Evolutionary conservation across 2,797 vertebrate genomes (phyloP), one percentile per base, ranked within the genome.

Genomic region (Pempheris klunzingeri): DNA sequence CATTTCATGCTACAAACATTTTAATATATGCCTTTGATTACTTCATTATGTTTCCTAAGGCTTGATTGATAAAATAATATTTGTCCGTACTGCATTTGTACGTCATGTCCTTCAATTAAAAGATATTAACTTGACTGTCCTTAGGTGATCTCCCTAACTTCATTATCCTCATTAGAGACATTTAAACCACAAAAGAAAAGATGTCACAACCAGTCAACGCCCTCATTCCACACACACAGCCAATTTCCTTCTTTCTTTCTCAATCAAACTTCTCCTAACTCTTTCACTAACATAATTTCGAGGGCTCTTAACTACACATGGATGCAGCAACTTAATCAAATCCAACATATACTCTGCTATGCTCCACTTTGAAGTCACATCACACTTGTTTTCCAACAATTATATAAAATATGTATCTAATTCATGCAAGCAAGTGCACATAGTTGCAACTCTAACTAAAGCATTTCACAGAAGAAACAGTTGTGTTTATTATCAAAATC

Each of bases 151-250:
- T 3, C 30, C 4, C 36, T 83, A 46, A 50, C 50, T 54, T 61
- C n/a, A 80, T 87, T 80, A 71, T 39, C 0, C 22, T 65, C 6
- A 58, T 80, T 68, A 57, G 32, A 63, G 64, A 72, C 61, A 44
- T 63, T 67, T 58, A 77, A 85, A 60, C 4, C 0, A 54, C 14
- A 60, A 32, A 70, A 76, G 69, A 55, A 26, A 71, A 67, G 14
- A 77, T 38, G 20, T 64, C 36, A 58, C 60, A 80, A 41, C 14
- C 41, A 73, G 30, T 75, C 44, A 28, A 0, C 0, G 0, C 2
- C 15, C 14, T 50, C 36, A 43, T 36, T 44, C 46, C 26, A 50
- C 57, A 47, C 5, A 24, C 30, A 5, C 13, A 10, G 24, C 14
- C 38, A 24, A 2, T 58, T 30, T 39, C 6, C 41, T 24, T 50